These are phyloP conservation scores for Acrossocheilus fasciatus DNA, from an alignment of 2,797 vertebrate species.

Conservation along the genomic window DNA sequence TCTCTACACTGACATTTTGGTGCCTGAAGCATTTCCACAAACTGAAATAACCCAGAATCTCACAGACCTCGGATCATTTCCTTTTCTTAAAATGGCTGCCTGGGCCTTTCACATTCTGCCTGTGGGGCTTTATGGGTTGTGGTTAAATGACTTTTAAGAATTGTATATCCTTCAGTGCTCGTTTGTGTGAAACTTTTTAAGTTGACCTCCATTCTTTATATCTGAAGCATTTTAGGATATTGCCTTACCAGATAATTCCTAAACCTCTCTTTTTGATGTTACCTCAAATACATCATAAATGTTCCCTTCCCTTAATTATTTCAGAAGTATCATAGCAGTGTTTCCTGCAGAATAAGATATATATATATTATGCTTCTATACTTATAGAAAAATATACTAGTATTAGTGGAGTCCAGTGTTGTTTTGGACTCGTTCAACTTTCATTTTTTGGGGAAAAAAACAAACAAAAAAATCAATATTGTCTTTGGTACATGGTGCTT, in stretches of 20 bases:
- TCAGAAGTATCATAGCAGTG: background rate
- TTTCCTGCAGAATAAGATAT: background rate
- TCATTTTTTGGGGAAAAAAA: background rate
- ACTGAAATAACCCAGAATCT: conserved; percentile 62
- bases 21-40: conserved; percentile 65
- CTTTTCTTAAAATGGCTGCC: conserved; percentile 60
- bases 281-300: background rate
- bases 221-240: conserved; percentile 5
- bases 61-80: conserved; percentile 57
- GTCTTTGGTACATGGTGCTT: background rate
- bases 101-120: conserved; percentile 49
- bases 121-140: conserved; percentile 41
- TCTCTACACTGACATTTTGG: conserved; percentile 62
- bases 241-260: conserved; percentile 1
- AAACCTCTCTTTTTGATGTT: background rate
- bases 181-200: conserved; percentile 2
- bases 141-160: conserved; percentile 33
- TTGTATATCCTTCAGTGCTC: conserved; percentile 15
- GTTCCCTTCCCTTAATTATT: background rate
- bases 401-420: background rate
- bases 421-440: background rate
- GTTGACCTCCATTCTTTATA: background rate
- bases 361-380: background rate
- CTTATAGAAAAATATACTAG: background rate
- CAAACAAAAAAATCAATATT: background rate